Percentiles rank a stretch among this genome's conserved stretches.
phyloP scores from a whole-genome alignment of 2,888 invertebrate genomes.

The Eristalis intricaria region DNA sequence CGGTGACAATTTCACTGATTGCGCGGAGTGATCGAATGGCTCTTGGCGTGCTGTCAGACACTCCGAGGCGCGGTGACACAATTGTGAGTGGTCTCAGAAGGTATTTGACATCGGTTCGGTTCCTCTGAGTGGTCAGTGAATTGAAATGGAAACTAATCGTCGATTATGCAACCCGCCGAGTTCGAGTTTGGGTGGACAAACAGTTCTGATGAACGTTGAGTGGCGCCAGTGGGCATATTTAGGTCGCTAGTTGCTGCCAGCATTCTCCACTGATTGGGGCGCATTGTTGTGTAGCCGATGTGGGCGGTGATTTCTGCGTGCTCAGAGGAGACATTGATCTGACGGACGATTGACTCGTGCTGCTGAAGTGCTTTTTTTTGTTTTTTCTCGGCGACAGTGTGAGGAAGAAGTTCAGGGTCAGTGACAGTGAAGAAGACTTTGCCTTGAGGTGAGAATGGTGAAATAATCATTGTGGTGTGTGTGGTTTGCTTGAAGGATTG shows the following conservation, averaged over 20 bases:
- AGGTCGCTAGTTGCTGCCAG: background rate
- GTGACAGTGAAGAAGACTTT: background rate
- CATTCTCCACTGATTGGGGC: background rate
- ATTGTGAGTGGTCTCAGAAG: background rate
- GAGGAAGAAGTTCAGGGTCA: background rate
- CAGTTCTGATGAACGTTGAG: background rate
- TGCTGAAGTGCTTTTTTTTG: background rate
- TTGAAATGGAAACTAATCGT: background rate
- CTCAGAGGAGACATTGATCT: background rate
- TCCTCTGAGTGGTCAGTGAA: no score
- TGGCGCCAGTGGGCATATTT: background rate
- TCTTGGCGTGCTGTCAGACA: background rate
- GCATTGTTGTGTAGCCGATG: background rate
- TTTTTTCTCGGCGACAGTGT: background rate
- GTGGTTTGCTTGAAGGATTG: no score
- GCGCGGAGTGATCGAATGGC: background rate
- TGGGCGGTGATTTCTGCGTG: background rate
- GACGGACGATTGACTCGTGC: background rate
- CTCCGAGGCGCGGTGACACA: background rate
- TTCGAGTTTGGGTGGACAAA: background rate
- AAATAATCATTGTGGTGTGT: no score
- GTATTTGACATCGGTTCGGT: background rate
- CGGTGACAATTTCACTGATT: background rate
- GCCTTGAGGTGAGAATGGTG: background rate
- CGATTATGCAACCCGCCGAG: background rate